phyloP scores from a whole-genome alignment of 1,140 invertebrate genomes.

The Drosophila navojoa region DNA sequence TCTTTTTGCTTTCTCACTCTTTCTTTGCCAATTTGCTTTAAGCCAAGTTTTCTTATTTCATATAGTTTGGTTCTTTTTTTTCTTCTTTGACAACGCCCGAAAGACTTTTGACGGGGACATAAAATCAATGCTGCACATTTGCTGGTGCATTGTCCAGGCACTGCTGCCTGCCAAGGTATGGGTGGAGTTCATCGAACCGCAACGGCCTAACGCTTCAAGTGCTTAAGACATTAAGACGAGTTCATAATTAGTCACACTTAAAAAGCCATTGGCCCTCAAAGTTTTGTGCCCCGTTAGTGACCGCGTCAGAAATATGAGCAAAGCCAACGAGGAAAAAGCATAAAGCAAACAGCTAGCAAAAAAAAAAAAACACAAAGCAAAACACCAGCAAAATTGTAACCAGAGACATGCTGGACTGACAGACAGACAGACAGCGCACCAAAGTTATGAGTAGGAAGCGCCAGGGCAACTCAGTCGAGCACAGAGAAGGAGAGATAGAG shows the following conservation, averaged over 20 bases:
- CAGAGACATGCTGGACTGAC: constrained; percentile 32
- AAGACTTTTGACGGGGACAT: constrained; percentile 33
- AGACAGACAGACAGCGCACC: constrained; percentile 8
- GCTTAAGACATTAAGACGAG: constrained; percentile 55
- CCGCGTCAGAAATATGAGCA: constrained; percentile 69
- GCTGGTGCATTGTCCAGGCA: neutral
- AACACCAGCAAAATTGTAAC: constrained; percentile 46
- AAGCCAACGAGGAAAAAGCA: constrained; percentile 36
- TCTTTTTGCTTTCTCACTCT: neutral
- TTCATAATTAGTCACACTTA: constrained; percentile 80
- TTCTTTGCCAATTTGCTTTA: constrained; percentile 21
- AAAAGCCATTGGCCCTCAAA: constrained; percentile 75
- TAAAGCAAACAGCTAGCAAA: neutral
- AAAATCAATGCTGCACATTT: constrained; percentile 59
- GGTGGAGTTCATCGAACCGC: constrained; percentile 58
- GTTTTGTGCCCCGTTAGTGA: constrained; percentile 64
- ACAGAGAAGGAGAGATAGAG: too few species aligned
- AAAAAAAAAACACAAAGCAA: constrained; percentile 18
- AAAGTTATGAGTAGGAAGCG: constrained; percentile 55
- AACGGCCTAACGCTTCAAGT: constrained; percentile 54
- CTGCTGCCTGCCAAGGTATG: neutral
- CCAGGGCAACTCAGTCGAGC: constrained; percentile 30
- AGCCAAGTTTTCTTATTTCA: constrained; percentile 28
- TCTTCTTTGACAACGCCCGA: neutral
- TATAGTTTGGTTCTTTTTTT: too few species aligned